These are phyloP conservation scores for Xiphias gladius DNA, from an alignment of 2,113 vertebrate species.

Conservation along the genomic window DNA sequence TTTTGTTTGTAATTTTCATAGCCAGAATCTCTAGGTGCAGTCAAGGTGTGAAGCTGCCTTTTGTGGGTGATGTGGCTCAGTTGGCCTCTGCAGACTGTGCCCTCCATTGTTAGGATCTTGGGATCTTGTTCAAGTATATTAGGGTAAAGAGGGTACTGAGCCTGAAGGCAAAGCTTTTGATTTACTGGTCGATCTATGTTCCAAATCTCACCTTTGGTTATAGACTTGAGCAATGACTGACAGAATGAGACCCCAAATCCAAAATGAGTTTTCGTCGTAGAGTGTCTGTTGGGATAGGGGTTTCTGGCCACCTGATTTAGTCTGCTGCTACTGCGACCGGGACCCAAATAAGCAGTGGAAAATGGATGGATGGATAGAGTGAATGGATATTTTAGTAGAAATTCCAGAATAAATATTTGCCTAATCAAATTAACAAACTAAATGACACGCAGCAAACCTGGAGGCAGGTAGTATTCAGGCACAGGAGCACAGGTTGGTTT, in stretches of 20 bases:
- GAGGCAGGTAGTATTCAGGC: conserved; percentile 13
- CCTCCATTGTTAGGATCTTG: too few species aligned
- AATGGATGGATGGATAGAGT: neutral
- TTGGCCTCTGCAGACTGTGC: neutral
- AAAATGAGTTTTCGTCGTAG: neutral
- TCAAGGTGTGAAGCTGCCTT: neutral
- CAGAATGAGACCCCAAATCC: neutral
- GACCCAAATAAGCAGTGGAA: neutral
- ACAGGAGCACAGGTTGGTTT: neutral
- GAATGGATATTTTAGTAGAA: neutral
- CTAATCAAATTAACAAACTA: conserved; percentile 15
- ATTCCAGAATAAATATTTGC: neutral
- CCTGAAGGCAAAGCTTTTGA: neutral
- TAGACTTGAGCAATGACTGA: neutral
- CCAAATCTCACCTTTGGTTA: neutral
- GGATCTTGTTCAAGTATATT: too few species aligned
- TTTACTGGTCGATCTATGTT: too few species aligned
- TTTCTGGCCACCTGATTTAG: neutral
- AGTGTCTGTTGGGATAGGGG: neutral
- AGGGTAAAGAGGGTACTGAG: neutral
- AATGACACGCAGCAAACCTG: neutral
- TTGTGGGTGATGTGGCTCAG: neutral
- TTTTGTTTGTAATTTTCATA: too few species aligned
- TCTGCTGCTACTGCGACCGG: neutral
- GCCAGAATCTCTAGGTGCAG: neutral